Evolutionary conservation across 2,113 vertebrate species (phyloP).

Genomic region (Ictidomys tridecemlineatus): DNA sequence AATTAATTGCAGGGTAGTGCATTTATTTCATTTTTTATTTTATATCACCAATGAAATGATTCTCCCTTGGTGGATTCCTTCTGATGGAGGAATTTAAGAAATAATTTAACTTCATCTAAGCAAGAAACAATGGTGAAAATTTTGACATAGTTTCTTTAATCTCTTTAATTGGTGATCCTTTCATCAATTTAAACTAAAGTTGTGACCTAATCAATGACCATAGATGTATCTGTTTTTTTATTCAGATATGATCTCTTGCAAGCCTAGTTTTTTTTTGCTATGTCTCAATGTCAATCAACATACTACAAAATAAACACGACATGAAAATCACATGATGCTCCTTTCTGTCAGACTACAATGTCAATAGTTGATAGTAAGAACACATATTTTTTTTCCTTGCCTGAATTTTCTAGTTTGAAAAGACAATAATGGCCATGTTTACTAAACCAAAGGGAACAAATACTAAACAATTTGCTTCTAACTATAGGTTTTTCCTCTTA

Average conservation of each 20-base stretch:
- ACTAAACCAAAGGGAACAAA: neutral
- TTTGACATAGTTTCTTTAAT: too few species aligned
- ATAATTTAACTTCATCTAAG: too few species aligned
- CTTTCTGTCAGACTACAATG: neutral
- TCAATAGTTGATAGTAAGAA: neutral
- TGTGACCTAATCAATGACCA: neutral
- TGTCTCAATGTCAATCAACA: neutral
- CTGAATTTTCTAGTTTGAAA: neutral
- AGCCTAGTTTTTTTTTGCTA: neutral
- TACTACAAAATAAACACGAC: neutral
- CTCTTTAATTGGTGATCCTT: too few species aligned
- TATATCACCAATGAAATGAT: neutral
- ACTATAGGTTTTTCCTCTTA: neutral
- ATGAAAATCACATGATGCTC: neutral
- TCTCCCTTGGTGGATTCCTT: too few species aligned
- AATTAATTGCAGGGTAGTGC: neutral
- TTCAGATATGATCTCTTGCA: neutral
- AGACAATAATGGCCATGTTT: neutral
- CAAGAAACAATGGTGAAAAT: too few species aligned
- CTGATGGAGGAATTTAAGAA: too few species aligned
- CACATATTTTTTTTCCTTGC: neutral
- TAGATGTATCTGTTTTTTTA: neutral
- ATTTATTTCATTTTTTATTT: slow-evolving; percentile 16
- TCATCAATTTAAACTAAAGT: neutral
- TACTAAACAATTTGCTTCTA: neutral